Evolutionary conservation across 1,140 invertebrate species (phyloP).

Genomic region (Aphelenchoides avenae): DNA sequence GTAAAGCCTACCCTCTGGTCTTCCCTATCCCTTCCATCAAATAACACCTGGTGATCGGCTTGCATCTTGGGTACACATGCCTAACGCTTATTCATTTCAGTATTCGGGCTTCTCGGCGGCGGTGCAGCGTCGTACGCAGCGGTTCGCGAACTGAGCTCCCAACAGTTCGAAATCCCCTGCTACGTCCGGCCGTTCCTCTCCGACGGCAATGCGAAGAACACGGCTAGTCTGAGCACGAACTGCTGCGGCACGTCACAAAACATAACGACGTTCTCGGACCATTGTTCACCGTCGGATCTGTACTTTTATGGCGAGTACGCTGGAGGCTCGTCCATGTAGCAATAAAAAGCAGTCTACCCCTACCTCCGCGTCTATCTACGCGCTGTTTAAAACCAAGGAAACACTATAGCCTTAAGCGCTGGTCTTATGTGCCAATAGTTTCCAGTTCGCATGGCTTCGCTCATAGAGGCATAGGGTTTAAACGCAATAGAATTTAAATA

Average conservation of each 20-base stretch:
- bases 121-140: conserved; percentile 53
- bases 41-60: background rate
- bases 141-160: conserved; percentile 28
- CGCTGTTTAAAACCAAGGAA: conserved; percentile 13
- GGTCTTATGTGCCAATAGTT: too few species aligned
- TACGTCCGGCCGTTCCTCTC: conserved; percentile 48
- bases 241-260: conserved; percentile 51
- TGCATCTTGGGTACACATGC: conserved; percentile 3
- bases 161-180: conserved; percentile 49
- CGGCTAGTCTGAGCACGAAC: conserved; percentile 29
- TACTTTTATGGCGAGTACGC: conserved; percentile 38
- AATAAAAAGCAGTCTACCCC: too few species aligned
- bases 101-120: conserved; percentile 48
- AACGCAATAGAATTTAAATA: too few species aligned
- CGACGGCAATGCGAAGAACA: background rate
- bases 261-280: conserved; percentile 22
- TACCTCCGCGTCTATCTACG: too few species aligned
- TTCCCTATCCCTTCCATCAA: too few species aligned
- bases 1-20: too few species aligned
- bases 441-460: too few species aligned
- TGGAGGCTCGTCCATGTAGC: too few species aligned
- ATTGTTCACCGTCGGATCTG: conserved; percentile 27
- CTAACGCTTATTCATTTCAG: conserved; percentile 24
- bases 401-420: conserved; percentile 1
- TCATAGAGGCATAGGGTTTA: too few species aligned